A percentile compares a stretch with the other conserved stretches of the same genome.
These are phyloP conservation scores for Cephalopterus ornatus DNA, from an alignment of 2,113 vertebrate genomes.

Conservation along the genomic window DNA sequence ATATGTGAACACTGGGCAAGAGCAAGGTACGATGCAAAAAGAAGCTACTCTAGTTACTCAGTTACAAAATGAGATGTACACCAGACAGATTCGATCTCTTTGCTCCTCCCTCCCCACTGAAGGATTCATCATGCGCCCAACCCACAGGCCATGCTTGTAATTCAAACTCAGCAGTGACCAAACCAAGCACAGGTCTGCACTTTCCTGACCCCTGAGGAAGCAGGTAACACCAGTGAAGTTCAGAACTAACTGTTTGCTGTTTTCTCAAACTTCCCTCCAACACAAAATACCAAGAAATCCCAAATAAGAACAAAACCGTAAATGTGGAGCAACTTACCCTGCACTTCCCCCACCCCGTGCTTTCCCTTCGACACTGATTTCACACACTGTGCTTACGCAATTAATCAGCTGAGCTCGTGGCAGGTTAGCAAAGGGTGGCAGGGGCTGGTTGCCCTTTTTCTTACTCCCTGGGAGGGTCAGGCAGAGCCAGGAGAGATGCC, in stretches of 20 bases:
- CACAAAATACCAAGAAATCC: not conserved
- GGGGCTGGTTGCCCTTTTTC: not conserved
- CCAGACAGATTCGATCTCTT: not conserved
- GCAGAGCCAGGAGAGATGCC: not conserved
- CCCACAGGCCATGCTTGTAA: not conserved
- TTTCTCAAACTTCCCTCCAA: not conserved
- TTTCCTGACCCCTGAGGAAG: not conserved
- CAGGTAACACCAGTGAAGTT: not conserved
- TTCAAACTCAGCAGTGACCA: not conserved
- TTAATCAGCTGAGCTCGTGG: not conserved
- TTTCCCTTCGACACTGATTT: not conserved
- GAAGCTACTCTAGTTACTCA: not conserved
- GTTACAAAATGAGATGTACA: not conserved
- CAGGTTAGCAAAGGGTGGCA: not conserved
- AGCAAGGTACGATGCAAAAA: not conserved
- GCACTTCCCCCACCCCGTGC: fast-evolving
- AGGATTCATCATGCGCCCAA: not conserved
- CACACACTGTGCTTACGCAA: not conserved
- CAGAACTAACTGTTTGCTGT: not conserved
- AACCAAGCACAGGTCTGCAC: not conserved
- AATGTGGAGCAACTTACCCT: not conserved
- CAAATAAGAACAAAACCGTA: not conserved
- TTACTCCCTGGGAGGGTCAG: not conserved
- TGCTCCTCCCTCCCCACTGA: not conserved
- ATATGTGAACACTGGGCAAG: not conserved